Evolutionary conservation across 1,140 invertebrate species (phyloP).

Genomic region (Protaetia brevitarsis): DNA sequence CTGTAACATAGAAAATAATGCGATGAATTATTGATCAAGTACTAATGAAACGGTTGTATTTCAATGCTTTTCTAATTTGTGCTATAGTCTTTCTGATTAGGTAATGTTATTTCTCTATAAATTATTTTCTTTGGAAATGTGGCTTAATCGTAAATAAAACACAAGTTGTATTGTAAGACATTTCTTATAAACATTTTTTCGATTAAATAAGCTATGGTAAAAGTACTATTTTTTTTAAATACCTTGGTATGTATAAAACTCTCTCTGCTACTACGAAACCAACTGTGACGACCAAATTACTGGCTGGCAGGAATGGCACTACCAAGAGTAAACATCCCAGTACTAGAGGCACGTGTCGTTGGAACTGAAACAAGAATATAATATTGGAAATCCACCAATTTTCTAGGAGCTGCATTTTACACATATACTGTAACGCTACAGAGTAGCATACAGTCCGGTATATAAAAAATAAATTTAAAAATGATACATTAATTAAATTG

Average conservation of each 20-base stretch:
- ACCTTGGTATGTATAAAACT: conserved; percentile 88
- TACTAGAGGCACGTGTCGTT: conserved; percentile 61
- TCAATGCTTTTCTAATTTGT: neutral
- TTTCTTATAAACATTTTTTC: neutral
- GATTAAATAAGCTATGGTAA: neutral
- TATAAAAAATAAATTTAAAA: no score
- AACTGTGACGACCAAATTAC: conserved; percentile 83
- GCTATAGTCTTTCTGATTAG: neutral
- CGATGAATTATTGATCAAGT: neutral
- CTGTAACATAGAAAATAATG: conserved; percentile 50
- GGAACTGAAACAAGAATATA: conserved; percentile 51
- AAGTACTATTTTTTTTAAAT: conserved; percentile 38
- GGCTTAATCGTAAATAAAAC: no score
- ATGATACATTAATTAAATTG: no score
- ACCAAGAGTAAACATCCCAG: conserved; percentile 66
- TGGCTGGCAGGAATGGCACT: conserved; percentile 81
- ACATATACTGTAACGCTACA: no score
- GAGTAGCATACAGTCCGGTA: no score
- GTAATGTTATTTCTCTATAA: neutral
- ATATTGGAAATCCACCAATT: neutral
- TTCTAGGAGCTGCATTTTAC: no score
- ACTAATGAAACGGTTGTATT: neutral
- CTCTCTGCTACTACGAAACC: conserved; percentile 89
- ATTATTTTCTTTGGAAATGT: no score
- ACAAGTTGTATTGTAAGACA: neutral